phyloP scores from a whole-genome alignment of 2,113 vertebrate genomes.

The Hemichromis elongatus region DNA sequence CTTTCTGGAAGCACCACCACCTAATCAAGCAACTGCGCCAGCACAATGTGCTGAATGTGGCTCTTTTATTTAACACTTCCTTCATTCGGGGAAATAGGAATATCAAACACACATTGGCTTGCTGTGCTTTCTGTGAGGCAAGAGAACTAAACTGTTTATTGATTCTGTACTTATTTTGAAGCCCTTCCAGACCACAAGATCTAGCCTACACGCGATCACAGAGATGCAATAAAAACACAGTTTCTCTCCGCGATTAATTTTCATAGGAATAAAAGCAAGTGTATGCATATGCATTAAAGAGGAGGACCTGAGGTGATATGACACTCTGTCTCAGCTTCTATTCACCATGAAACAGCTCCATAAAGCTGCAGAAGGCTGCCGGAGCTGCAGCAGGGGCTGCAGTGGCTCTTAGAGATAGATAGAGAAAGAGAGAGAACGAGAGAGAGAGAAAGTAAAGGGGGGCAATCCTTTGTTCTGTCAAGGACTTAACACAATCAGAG shows the following conservation, averaged over 20 bases:
- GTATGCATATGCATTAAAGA: constrained; percentile 8
- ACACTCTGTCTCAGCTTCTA: constrained; percentile 20
- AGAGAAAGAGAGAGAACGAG: neutral
- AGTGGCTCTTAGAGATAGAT: constrained; percentile 48
- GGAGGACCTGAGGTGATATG: constrained; percentile 27
- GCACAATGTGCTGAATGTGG: neutral
- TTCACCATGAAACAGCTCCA: constrained; percentile 52
- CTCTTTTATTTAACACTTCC: constrained; percentile 16
- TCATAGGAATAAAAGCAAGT: neutral
- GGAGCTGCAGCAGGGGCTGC: constrained; percentile 18
- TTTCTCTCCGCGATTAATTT: neutral
- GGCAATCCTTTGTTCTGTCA: constrained; percentile 76
- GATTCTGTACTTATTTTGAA: neutral
- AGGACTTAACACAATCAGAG: constrained; percentile 77
- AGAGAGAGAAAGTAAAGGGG: neutral
- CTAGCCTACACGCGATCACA: neutral
- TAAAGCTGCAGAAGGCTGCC: constrained; percentile 38
- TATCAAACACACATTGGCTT: neutral
- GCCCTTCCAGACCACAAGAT: neutral
- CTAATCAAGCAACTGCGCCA: neutral
- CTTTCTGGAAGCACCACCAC: neutral
- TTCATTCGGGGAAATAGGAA: neutral
- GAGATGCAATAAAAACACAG: neutral
- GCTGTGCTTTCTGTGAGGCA: neutral
- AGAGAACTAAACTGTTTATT: neutral